Conservation (phyloP, 2,113 vertebrate species). For the Trematocara nigrifrons region DNA sequence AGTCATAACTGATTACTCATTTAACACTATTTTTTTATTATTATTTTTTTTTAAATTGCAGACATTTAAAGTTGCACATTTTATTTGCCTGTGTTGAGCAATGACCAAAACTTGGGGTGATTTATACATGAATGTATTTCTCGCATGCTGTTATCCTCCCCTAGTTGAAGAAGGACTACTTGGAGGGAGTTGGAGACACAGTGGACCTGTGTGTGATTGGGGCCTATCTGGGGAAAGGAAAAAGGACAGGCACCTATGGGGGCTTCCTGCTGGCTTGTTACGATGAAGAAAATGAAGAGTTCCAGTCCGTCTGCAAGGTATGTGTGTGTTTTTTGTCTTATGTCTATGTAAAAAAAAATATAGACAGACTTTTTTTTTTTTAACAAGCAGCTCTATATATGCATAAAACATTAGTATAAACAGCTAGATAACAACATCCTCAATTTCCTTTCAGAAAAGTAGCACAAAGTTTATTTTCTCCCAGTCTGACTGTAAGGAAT, state of each 20-base stretch:
- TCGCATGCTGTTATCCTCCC: neutral
- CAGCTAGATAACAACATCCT: neutral
- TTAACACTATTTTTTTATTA: neutral
- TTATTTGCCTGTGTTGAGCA: neutral
- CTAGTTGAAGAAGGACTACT: constrained; percentile 91
- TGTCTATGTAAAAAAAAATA: neutral
- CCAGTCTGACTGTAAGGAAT: neutral
- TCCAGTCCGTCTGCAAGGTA: constrained; percentile 91
- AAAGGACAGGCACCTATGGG: constrained; percentile 82
- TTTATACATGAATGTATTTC: neutral
- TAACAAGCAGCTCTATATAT: no score
- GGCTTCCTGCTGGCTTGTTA: constrained; percentile 86
- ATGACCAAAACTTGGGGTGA: neutral
- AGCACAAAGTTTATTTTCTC: neutral
- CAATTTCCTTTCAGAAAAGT: neutral
- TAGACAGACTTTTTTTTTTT: neutral
- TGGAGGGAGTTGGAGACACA: constrained; percentile 85
- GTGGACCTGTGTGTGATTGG: constrained; percentile 89
- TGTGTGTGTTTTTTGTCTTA: neutral
- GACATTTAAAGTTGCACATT: neutral
- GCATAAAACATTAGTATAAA: no score
- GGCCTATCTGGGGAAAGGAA: constrained; percentile 85
- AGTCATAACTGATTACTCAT: neutral
- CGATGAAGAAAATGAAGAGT: constrained; percentile 85
- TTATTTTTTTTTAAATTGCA: neutral